Evolutionary conservation across 2,797 vertebrate genomes (phyloP).

Genomic region (Anguilla marmorata): DNA sequence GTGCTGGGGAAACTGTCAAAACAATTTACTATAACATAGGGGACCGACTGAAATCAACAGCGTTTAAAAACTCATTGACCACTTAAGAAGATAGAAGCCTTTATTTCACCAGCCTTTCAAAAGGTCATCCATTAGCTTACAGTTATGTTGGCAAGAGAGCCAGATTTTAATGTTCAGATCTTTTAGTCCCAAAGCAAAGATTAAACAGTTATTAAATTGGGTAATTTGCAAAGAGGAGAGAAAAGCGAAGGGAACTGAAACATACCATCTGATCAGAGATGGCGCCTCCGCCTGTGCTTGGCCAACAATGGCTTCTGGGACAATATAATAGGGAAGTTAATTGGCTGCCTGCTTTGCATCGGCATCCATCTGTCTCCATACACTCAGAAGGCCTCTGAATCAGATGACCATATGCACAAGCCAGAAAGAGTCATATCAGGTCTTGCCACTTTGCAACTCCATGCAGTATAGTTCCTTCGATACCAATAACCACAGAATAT

Average conservation of each 20-base stretch:
- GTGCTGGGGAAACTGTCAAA: constrained; percentile 19
- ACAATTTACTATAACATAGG: neutral
- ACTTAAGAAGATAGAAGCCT: constrained; percentile 33
- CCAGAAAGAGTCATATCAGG: neutral
- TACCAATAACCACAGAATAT: neutral
- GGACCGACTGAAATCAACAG: neutral
- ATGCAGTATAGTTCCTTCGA: neutral
- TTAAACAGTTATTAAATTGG: neutral
- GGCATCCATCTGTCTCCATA: neutral
- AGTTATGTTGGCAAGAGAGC: constrained; percentile 29
- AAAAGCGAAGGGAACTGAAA: neutral
- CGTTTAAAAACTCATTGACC: constrained; percentile 30
- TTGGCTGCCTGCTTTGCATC: neutral
- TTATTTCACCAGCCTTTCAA: constrained; percentile 34
- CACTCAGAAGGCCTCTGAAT: neutral
- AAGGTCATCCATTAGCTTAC: constrained; percentile 33
- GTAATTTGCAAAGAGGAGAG: constrained; percentile 4
- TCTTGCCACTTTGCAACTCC: neutral
- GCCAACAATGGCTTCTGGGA: neutral
- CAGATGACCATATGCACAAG: neutral
- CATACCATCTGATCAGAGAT: neutral
- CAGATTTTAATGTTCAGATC: constrained; percentile 20
- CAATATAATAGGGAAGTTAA: neutral
- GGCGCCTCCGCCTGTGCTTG: neutral
- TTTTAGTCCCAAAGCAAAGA: constrained; percentile 2